Evolutionary conservation across 2,113 vertebrate genomes (phyloP).

Genomic region (Numenius arquata): DNA sequence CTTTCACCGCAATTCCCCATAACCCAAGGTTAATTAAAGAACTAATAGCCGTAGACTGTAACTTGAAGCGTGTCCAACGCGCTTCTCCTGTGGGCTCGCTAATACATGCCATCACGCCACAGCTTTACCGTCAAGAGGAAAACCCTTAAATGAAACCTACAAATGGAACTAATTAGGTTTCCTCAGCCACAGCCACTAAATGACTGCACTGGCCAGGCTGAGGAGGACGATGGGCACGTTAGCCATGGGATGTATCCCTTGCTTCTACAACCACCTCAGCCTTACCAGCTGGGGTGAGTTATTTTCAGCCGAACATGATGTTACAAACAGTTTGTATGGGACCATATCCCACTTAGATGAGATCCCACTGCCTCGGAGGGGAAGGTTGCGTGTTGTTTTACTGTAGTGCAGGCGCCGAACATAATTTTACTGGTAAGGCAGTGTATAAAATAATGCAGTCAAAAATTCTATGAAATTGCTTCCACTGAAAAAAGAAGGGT

Average conservation of each 20-base stretch:
- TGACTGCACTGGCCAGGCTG: not conserved
- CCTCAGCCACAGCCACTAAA: not conserved
- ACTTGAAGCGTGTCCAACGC: not conserved
- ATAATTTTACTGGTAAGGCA: not conserved
- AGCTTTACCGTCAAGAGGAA: not conserved
- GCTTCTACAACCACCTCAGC: not conserved
- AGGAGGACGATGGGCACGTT: not conserved
- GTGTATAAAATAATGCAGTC: not conserved
- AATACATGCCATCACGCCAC: not conserved
- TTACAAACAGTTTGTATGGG: not conserved
- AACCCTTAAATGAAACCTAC: slow-evolving; percentile 6
- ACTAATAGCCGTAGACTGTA: not conserved
- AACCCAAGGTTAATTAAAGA: slow-evolving; percentile 35
- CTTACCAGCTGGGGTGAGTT: not conserved
- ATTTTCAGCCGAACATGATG: not conserved
- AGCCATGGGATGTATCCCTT: not conserved
- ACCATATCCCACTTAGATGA: not conserved
- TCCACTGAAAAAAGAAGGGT: not conserved
- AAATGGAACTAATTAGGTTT: not conserved
- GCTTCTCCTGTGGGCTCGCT: not conserved
- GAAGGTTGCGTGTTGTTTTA: not conserved
- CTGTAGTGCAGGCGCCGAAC: not conserved
- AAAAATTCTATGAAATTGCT: not conserved
- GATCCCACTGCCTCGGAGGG: not conserved
- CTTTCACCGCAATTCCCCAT: not conserved